Conservation (phyloP, 2,113 vertebrate genomes). For the Urocynchramus pylzowi region DNA sequence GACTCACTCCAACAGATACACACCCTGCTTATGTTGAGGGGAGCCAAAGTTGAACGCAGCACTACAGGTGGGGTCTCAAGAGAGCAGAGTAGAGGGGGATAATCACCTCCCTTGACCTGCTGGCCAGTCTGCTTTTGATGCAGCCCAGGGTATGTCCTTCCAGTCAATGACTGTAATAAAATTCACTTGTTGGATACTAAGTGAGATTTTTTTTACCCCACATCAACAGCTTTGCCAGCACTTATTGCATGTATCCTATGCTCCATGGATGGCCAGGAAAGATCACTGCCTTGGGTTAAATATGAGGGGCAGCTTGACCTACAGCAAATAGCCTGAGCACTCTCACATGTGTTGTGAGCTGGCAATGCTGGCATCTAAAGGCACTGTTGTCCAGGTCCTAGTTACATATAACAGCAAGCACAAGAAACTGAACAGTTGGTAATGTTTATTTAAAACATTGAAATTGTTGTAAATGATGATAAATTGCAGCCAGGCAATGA, state of each 20-base stretch:
- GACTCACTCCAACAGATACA: not conserved
- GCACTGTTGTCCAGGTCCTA: not conserved
- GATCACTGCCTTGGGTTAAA: not conserved
- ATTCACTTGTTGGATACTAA: not conserved
- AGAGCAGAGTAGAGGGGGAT: not conserved
- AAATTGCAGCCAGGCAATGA: not conserved
- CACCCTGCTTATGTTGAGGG: not conserved
- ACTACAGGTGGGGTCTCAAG: rapidly evolving
- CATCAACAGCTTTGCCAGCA: not conserved
- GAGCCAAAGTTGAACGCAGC: rapidly evolving
- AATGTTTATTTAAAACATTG: not conserved
- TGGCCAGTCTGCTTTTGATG: not conserved
- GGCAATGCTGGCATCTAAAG: not conserved
- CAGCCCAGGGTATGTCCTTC: not conserved
- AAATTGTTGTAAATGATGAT: not conserved
- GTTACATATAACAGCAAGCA: not conserved
- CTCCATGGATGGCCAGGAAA: not conserved
- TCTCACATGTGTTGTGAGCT: rapidly evolving
- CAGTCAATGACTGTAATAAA: not conserved
- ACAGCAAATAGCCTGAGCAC: not conserved
- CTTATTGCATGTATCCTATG: not conserved
- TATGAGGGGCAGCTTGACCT: not conserved
- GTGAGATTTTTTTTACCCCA: not conserved
- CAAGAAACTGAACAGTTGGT: not conserved
- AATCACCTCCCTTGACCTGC: too few relatives aligned